These are phyloP conservation scores for Podarcis lilfordi DNA, from an alignment of 2,797 vertebrate species.

Conservation along the genomic window DNA sequence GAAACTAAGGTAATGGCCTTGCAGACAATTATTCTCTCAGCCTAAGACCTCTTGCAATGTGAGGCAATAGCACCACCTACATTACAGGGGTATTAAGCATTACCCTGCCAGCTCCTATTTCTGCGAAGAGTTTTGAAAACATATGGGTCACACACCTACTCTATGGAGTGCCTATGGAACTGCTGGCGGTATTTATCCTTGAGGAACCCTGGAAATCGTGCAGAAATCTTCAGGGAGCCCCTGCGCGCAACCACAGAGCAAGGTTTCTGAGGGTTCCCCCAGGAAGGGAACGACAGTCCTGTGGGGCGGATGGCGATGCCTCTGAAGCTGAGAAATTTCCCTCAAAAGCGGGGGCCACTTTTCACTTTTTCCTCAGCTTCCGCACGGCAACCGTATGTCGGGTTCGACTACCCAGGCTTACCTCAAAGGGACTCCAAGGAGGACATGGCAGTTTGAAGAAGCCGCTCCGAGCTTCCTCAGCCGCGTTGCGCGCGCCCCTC, in stretches of 20 bases:
- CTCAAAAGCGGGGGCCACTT: not conserved
- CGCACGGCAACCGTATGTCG: too few relatives aligned
- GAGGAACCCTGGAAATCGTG: not conserved
- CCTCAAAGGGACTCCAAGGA: not conserved
- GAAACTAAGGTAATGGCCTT: not conserved
- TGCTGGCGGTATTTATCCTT: not conserved
- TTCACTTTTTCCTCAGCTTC: not conserved
- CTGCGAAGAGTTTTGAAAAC: not conserved
- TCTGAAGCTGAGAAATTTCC: not conserved
- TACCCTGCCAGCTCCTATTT: not conserved
- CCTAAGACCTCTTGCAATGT: not conserved
- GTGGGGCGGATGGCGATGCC: not conserved
- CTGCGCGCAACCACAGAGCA: too few relatives aligned
- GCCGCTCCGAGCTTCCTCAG: not conserved
- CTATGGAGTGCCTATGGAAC: not conserved
- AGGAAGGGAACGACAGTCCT: too few relatives aligned
- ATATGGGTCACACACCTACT: too few relatives aligned
- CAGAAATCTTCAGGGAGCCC: too few relatives aligned
- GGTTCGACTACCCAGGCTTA: not conserved
- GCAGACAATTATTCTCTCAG: not conserved
- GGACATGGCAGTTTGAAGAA: not conserved
- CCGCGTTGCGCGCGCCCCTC: not conserved
- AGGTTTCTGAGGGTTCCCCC: not conserved
- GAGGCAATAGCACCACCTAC: not conserved
- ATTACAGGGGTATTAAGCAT: not conserved